These are phyloP conservation scores for Lasaia peninsularis DNA, from an alignment of 1,140 invertebrate species.

Conservation along the genomic window DNA sequence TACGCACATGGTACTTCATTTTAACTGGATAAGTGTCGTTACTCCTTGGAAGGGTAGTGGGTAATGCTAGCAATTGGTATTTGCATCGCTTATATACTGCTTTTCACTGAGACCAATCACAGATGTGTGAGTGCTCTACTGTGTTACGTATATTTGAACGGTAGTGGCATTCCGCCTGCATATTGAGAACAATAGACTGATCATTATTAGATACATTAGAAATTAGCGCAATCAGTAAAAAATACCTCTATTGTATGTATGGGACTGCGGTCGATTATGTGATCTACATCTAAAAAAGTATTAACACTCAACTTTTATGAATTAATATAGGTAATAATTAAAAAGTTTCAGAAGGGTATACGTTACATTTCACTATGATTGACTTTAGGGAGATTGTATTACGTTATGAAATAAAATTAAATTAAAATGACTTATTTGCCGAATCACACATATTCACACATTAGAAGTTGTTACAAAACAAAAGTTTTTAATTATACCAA, in stretches of 20 bases:
- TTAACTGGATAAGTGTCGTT: conserved; percentile 34
- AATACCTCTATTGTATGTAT: neutral
- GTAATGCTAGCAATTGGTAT: conserved; percentile 63
- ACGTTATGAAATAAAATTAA: no score
- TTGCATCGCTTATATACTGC: conserved; percentile 73
- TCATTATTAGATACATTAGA: conserved; percentile 31
- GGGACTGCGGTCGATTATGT: neutral
- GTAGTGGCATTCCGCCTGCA: conserved; percentile 55
- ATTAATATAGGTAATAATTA: no score
- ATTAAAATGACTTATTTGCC: no score
- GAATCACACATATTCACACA: no score
- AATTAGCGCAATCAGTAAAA: neutral
- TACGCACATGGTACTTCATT: conserved; percentile 72
- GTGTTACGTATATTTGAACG: conserved; percentile 53
- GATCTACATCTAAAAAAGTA: neutral
- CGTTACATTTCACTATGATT: no score
- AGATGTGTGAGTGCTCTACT: conserved; percentile 59
- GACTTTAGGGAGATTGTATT: no score
- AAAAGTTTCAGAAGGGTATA: no score
- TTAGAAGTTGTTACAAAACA: no score
- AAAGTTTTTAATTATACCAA: no score
- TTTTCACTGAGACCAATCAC: conserved; percentile 51
- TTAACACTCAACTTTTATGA: no score
- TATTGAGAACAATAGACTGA: conserved; percentile 70
- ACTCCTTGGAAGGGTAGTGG: conserved; percentile 54